phyloP scores from a whole-genome alignment of 2,797 vertebrate species.

The Varecia variegata region DNA sequence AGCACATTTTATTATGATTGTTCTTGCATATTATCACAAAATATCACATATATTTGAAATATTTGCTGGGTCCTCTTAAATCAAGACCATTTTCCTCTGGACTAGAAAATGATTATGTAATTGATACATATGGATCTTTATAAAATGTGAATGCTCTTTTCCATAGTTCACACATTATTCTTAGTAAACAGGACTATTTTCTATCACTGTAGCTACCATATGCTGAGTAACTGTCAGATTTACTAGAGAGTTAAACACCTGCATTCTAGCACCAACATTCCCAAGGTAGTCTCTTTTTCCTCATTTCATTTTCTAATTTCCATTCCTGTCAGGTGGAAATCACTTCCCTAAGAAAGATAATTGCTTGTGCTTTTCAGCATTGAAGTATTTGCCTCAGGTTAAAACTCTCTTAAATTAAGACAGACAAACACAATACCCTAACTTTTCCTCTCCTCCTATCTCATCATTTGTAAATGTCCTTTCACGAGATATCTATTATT shows the following conservation, averaged over 20 bases:
- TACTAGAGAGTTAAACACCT: constrained; percentile 55
- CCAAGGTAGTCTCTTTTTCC: constrained; percentile 23
- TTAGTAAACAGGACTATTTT: constrained; percentile 10
- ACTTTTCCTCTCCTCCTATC: constrained; percentile 43
- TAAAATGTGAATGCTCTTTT: constrained; percentile 15
- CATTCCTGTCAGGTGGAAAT: constrained; percentile 79
- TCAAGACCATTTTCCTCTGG: neutral
- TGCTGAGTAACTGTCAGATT: constrained; percentile 30
- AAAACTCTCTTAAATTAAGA: constrained; percentile 78
- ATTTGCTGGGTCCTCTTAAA: neutral
- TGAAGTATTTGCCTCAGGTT: constrained; percentile 78
- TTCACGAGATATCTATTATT: constrained; percentile 43
- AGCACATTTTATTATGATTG: neutral
- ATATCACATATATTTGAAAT: neutral
- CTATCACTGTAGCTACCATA: constrained; percentile 23
- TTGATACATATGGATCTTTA: neutral
- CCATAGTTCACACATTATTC: constrained; percentile 41
- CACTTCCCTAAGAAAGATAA: constrained; percentile 77
- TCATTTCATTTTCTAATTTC: constrained; percentile 79
- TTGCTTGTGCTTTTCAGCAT: constrained; percentile 78
- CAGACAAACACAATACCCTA: constrained; percentile 53
- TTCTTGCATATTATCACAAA: neutral
- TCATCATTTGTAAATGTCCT: constrained; percentile 47
- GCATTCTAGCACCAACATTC: neutral
- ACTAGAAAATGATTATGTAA: neutral